A percentile compares a stretch with the other conserved stretches of the same genome.
Conservation (phyloP, 2,888 invertebrate species). For the Napeogenes inachia region DNA sequence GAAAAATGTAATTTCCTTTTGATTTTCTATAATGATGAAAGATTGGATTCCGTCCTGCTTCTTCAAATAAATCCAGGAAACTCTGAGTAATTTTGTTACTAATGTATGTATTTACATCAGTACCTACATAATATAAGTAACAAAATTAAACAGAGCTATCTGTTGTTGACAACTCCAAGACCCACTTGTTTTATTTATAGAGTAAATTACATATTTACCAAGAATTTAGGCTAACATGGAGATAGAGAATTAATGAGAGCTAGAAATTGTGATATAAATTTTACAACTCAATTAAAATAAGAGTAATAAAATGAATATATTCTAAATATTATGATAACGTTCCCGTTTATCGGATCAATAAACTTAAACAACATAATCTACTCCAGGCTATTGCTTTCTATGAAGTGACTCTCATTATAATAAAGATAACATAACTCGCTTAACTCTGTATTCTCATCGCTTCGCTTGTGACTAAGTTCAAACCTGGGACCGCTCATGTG, state of each 20-base stretch:
- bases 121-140: constrained; percentile 13
- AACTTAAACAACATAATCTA: constrained; percentile 6
- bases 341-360: constrained; percentile 5
- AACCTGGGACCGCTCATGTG: constrained; percentile 51
- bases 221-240: constrained; percentile 7
- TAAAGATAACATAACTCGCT: constrained; percentile 5
- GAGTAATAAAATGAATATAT: not conserved
- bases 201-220: constrained; percentile 23
- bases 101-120: no score
- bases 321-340: not conserved
- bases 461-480: constrained; percentile 17
- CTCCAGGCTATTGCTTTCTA: constrained; percentile 2
- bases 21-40: no score
- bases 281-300: not conserved
- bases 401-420: constrained; percentile 4
- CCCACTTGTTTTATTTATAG: constrained; percentile 25
- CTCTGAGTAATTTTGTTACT: no score
- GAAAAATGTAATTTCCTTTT: no score
- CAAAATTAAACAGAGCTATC: constrained; percentile 23
- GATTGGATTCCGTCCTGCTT: no score
- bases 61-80: no score
- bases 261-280: no score
- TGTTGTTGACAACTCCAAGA: constrained; percentile 20
- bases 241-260: no score
- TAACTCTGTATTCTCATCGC: constrained; percentile 8